Conservation (phyloP, 2,888 invertebrate genomes). For the Dermolepida albohirtum region DNA sequence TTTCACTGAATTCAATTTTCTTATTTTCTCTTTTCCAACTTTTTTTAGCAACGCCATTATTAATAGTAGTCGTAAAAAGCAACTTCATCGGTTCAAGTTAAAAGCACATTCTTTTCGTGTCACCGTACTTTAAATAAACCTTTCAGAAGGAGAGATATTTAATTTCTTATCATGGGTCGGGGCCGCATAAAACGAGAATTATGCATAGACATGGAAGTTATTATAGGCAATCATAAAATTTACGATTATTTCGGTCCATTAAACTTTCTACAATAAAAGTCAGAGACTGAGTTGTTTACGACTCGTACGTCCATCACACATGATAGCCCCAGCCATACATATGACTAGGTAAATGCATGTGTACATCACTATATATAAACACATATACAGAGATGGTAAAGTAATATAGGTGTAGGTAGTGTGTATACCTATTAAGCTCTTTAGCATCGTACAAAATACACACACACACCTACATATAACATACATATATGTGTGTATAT, state of each 20-base stretch:
- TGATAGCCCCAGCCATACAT: constrained; percentile 26
- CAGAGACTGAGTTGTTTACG: constrained; percentile 57
- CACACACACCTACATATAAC: too few relatives aligned
- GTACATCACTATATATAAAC: neutral
- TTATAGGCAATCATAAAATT: constrained; percentile 55
- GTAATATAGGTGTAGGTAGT: too few relatives aligned
- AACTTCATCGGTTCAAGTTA: constrained; percentile 5
- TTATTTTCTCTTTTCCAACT: too few relatives aligned
- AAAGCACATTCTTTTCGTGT: constrained; percentile 35
- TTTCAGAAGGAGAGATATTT: constrained; percentile 39
- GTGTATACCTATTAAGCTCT: too few relatives aligned
- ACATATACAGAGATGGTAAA: too few relatives aligned
- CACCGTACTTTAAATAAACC: constrained; percentile 43
- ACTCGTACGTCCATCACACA: constrained; percentile 53
- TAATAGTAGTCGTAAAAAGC: neutral
- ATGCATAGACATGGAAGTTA: constrained; percentile 52
- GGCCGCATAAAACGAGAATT: constrained; percentile 47
- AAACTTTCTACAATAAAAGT: constrained; percentile 60
- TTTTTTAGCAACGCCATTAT: too few relatives aligned
- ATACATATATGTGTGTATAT: too few relatives aligned
- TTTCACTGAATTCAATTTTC: too few relatives aligned
- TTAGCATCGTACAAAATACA: too few relatives aligned
- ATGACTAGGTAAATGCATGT: constrained; percentile 18
- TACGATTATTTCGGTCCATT: constrained; percentile 59
- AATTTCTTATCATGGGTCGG: constrained; percentile 42